Base-by-base conservation (phyloP, 2,113 vertebrate species). In the Anolis carolinensis region DNA sequence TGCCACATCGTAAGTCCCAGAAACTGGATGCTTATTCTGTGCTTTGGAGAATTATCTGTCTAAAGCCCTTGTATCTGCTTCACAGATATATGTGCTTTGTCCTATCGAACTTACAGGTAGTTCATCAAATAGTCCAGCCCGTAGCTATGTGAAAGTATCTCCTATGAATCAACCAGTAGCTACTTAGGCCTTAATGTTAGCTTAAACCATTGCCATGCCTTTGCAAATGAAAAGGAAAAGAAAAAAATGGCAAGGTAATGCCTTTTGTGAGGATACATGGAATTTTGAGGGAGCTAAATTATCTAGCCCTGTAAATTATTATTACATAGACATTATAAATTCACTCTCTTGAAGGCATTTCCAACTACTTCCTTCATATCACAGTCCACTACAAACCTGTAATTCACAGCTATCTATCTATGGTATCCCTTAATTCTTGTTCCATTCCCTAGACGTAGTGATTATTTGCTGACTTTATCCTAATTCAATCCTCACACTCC, bases 21-120 rank as follows among this genome's bases (percentile, higher is more conserved):
- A 92, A 92, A 63, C 52, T 25, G 34, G 67, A 63, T 62, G 81
- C 86, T 55, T 88, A 90, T 89, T 62, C 79, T 92, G 86, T 30
- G 77, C 88, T 82, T 90, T 50, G 90, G 85, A 93, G 84, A 86
- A 90, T 92, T 92, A 93, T 91, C 78, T 83, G 90, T 90, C 90
- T 77, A 81, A 85, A 90, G 90, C 88, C 82, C 36, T 0, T 62
- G 73, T 65, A 73, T 59, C 73, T 8, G 1, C 10, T 81, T 86
- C 30, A 7, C 36, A 82, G 89, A 83, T 6, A 80, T 87, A 68
- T 86, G 83, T 90, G 91, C 78, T 86, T 77, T 59, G 52, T 30
- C 63, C 77, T 30, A 48, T 11, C 30, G 55, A 72, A 70, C 39
- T 34, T 59, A 25, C 32, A 83, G n/a, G 25, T 36, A 68, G 80